A percentile compares a stretch with the other conserved stretches of the same genome.
Conservation (phyloP, 2,113 vertebrate species). For the Tachuris rubrigastra region DNA sequence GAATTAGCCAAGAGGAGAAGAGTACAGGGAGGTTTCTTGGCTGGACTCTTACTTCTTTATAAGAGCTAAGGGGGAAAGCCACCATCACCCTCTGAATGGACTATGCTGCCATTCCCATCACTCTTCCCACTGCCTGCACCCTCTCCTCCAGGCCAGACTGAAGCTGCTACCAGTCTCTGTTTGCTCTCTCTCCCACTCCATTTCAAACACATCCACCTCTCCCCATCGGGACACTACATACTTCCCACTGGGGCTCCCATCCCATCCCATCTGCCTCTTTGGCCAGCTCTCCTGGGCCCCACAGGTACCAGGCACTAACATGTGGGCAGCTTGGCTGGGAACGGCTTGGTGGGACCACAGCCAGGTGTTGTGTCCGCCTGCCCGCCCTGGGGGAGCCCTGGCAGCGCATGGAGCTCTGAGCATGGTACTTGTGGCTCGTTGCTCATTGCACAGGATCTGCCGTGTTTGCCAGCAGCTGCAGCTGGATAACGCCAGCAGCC, state of each 20-base stretch:
- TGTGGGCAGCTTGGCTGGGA: neutral
- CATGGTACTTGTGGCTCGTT: fast-evolving
- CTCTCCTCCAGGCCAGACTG: neutral
- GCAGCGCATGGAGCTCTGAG: fast-evolving
- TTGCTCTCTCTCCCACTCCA: neutral
- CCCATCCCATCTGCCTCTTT: neutral
- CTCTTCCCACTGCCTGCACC: neutral
- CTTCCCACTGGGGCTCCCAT: neutral
- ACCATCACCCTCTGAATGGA: neutral
- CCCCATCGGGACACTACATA: neutral
- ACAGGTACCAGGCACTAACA: neutral
- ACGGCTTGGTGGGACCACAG: neutral
- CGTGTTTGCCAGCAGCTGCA: neutral
- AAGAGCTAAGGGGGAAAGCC: neutral
- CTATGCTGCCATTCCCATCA: neutral
- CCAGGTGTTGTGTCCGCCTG: fast-evolving
- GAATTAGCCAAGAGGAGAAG: neutral
- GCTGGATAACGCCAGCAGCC: fast-evolving
- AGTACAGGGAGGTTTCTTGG: neutral
- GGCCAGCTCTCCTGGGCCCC: fast-evolving
- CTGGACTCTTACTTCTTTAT: neutral
- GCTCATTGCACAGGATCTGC: neutral
- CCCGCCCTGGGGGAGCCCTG: fast-evolving
- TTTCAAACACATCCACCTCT: neutral
- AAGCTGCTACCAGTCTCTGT: neutral